Base-by-base conservation (phyloP, 2,113 vertebrate species). In the Archocentrus centrarchus region DNA sequence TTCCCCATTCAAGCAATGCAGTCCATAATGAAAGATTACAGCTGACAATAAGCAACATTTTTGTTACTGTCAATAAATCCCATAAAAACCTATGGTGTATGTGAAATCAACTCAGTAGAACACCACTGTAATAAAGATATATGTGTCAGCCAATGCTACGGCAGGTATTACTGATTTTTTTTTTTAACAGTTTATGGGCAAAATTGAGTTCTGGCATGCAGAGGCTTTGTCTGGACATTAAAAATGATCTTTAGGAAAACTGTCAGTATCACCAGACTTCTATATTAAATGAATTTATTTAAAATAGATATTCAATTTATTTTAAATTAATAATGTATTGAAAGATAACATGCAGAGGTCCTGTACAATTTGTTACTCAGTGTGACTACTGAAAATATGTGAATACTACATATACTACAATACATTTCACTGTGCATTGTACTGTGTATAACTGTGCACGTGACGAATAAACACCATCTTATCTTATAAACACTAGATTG, bases 1-100 rank as follows among this genome's bases (percentile, higher is more conserved):
- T 73, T 55, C 27, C 18, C 47, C 11, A 35, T 55, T 27, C 68
- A 55, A 35, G 47, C 68, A 14, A 35, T 27, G 68, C 47, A 3
- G n/a, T 73, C n/a, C 55, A 27, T 73, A 73, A 55, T 73, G 68
- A 73, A 35, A 55, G 27, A 73, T 55, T 55, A 73, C 32, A 18
- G 68, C 11, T 4, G 6, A 55, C 47, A 73, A 35, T 73, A 73
- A 55, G 47, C 68, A 73, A 73, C 66, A 53, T 73, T 73, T 73
- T 73, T 73, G 66, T 73, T 47, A 73, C 66, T 32, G 66, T 73
- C 66, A 73, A 73, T 73, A 73, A 73, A 73, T 24, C 44, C 47
- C 44, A 53, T 73, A 73, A 73, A 73, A 73, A 73, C 17, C 66
- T 73, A 53, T 27, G 3, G 44, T 73, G 66, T 73, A 73, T 73